Conservation (phyloP, 64 coral and sea anemone genomes). For the Cladopsammia gracilis region DNA sequence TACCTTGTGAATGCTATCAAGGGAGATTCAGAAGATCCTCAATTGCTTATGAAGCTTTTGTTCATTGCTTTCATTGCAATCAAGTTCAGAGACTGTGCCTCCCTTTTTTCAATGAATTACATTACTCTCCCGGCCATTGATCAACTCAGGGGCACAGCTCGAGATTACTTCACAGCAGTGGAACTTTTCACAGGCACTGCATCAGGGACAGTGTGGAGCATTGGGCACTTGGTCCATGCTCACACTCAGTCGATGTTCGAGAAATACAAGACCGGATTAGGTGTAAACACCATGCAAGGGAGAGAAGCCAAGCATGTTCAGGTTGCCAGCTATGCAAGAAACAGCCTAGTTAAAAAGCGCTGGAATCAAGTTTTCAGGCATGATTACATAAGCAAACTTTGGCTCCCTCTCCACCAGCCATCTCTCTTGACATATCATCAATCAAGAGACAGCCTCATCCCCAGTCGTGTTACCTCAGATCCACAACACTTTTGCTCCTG, state of each 20-base stretch:
- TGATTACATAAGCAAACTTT: slow-evolving; percentile 72
- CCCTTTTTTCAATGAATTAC: slow-evolving; percentile 56
- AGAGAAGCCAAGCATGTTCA: slow-evolving; percentile 61
- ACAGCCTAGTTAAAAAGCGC: slow-evolving; percentile 22
- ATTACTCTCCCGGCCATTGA: slow-evolving; percentile 26
- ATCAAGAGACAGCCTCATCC: slow-evolving; percentile 51
- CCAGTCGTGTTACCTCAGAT: slow-evolving; percentile 9
- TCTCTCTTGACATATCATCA: slow-evolving; percentile 68
- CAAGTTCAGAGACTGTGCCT: slow-evolving; percentile 31
- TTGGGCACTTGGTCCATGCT: slow-evolving; percentile 48
- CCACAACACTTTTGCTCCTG: slow-evolving; percentile 10
- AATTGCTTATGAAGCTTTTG: slow-evolving; percentile 27
- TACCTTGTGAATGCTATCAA: slow-evolving; percentile 55
- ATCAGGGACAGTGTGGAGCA: slow-evolving; percentile 51
- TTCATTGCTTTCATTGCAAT: slow-evolving; percentile 47
- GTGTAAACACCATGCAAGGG: slow-evolving; percentile 64
- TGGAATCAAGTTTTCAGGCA: slow-evolving; percentile 69
- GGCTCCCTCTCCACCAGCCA: slow-evolving; percentile 58
- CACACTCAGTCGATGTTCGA: slow-evolving; percentile 44
- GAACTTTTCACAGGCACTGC: slow-evolving; percentile 7
- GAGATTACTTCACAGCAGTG: slow-evolving; percentile 40
- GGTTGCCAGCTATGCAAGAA: slow-evolving; percentile 63
- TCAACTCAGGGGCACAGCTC: neutral
- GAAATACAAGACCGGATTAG: slow-evolving; percentile 17
- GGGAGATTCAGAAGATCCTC: slow-evolving; percentile 18